Percentiles rank a stretch among this genome's conserved stretches.
These are phyloP conservation scores for Apodemus sylvaticus DNA, from an alignment of 2,113 vertebrate genomes.

Conservation along the genomic window DNA sequence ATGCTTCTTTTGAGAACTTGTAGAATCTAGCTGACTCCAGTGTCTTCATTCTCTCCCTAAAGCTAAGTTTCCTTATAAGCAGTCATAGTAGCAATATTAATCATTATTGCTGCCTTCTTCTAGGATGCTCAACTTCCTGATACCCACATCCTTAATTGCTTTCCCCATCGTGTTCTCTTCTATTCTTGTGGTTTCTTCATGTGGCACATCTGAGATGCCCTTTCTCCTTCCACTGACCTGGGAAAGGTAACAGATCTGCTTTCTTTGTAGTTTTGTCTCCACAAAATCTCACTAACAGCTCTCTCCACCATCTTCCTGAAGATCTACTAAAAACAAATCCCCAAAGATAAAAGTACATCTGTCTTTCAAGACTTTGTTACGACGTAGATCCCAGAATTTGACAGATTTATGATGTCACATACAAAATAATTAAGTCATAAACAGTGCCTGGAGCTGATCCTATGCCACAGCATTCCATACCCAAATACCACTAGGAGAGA, in stretches of 20 bases:
- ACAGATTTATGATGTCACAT: background rate
- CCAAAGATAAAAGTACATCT: background rate
- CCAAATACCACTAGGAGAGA: too few relatives aligned
- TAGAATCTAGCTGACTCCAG: accelerated
- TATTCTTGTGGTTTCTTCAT: background rate
- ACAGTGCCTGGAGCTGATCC: too few relatives aligned
- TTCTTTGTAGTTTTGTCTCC: background rate
- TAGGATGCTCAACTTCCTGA: background rate
- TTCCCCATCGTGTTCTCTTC: background rate
- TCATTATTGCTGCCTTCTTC: background rate
- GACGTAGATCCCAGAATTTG: background rate
- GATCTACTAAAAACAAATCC: background rate
- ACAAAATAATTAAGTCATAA: background rate
- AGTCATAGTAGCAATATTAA: background rate
- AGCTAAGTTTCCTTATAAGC: too few relatives aligned
- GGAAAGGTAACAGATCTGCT: too few relatives aligned
- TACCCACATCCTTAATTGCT: too few relatives aligned
- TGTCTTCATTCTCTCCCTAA: too few relatives aligned
- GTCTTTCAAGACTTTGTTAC: background rate
- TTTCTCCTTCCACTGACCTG: background rate
- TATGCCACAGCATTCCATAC: too few relatives aligned
- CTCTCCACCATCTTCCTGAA: background rate
- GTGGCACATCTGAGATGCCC: background rate
- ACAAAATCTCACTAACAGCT: background rate
- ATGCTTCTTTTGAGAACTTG: background rate